phyloP scores from a whole-genome alignment of 2,797 vertebrate species.

The Vipera latastei region DNA sequence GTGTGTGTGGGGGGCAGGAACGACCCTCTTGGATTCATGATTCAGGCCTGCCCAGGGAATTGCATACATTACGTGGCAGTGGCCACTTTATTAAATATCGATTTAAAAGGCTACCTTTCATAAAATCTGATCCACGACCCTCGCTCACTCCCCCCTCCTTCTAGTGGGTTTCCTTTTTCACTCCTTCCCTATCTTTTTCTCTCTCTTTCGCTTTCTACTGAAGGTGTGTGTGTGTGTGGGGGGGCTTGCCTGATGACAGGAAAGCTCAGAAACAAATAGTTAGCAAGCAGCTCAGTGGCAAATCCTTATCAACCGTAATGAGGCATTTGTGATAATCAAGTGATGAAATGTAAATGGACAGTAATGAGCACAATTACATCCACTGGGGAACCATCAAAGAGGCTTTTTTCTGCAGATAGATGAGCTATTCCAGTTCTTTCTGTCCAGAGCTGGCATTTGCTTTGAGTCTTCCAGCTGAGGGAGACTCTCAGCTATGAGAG shows the following conservation, averaged over 20 bases:
- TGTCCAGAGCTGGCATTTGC: conserved; percentile 56
- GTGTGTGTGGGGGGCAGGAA: conserved; percentile 24
- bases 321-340: conserved; percentile 84
- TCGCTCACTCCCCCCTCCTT: conserved; percentile 63
- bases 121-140: conserved; percentile 80
- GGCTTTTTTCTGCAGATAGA: conserved; percentile 78
- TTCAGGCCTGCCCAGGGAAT: conserved; percentile 78
- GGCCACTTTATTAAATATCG: conserved; percentile 91
- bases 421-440: conserved; percentile 66
- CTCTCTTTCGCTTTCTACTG: conserved; percentile 21
- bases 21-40: conserved; percentile 61
- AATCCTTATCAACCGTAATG: conserved; percentile 81
- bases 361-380: conserved; percentile 88
- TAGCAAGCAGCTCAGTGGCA: conserved; percentile 72
- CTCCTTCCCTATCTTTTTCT: conserved; percentile 27
- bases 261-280: conserved; percentile 71
- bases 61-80: conserved; percentile 76
- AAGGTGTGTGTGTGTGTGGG: background rate
- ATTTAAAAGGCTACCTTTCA: conserved; percentile 87
- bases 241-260: conserved; percentile 57
- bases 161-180: conserved; percentile 34
- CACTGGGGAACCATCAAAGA: conserved; percentile 79
- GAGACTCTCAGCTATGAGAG: conserved; percentile 3
- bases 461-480: conserved; percentile 33
- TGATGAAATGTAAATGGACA: conserved; percentile 95